phyloP scores from a whole-genome alignment of 2,113 vertebrate genomes.

The Corythoichthys haematopterus region DNA sequence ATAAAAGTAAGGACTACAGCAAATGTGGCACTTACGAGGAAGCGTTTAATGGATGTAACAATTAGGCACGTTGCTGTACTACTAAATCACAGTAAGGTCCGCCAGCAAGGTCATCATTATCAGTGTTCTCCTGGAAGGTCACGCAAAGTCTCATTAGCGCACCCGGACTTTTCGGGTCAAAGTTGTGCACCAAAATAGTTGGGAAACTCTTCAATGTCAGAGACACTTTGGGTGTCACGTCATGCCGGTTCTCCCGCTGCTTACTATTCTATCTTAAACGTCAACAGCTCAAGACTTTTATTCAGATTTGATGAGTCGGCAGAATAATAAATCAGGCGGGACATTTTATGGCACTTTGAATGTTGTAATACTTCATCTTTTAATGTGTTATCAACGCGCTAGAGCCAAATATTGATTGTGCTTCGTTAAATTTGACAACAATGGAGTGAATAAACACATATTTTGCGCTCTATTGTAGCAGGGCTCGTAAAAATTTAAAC shows the following conservation, averaged over 20 bases:
- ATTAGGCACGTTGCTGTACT: conserved; percentile 60
- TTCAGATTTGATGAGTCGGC: background rate
- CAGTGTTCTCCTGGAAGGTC: conserved; percentile 68
- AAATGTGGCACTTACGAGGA: conserved; percentile 41
- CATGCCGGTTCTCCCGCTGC: background rate
- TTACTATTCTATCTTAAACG: background rate
- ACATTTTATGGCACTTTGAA: conserved; percentile 7
- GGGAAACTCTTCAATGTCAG: background rate
- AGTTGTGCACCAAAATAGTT: background rate
- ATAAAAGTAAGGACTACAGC: conserved; percentile 31
- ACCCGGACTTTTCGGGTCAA: background rate
- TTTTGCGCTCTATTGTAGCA: background rate
- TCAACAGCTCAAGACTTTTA: conserved; percentile 1
- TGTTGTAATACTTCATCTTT: conserved; percentile 11
- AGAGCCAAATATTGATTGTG: background rate
- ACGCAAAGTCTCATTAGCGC: conserved; percentile 63
- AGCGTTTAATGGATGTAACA: conserved; percentile 65
- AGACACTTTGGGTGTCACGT: background rate
- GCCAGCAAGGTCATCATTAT: conserved; percentile 58
- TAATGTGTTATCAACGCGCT: background rate
- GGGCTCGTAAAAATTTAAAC: background rate
- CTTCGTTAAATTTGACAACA: conserved; percentile 2
- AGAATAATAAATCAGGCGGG: background rate
- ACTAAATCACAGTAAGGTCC: conserved; percentile 57
- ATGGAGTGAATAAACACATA: background rate